Evolutionary conservation across 2,888 invertebrate genomes (phyloP).

Genomic region (Erebia palarica): DNA sequence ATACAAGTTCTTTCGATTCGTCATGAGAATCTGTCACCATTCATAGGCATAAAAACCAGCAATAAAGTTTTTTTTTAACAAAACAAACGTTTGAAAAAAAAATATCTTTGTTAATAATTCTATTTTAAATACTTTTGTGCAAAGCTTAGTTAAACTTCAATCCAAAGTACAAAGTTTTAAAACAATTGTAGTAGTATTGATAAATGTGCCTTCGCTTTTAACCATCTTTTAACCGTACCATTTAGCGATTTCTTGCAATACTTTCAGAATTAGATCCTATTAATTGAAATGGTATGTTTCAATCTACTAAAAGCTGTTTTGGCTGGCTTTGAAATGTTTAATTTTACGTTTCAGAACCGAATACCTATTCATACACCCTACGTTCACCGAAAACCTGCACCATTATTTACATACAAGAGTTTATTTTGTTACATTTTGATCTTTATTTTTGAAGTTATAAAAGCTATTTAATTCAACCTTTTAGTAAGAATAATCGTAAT

Average conservation of each 20-base stretch:
- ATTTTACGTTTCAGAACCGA: conserved; percentile 44
- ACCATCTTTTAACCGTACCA: conserved; percentile 6
- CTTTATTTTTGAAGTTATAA: background rate
- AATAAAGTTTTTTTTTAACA: too few relatives aligned
- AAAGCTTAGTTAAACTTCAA: too few relatives aligned
- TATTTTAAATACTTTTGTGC: too few relatives aligned
- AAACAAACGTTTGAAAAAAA: too few relatives aligned
- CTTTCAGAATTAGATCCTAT: conserved; percentile 35
- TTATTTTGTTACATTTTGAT: conserved; percentile 6
- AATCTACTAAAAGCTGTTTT: conserved; percentile 60
- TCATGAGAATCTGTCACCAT: too few relatives aligned
- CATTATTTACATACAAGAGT: conserved; percentile 10
- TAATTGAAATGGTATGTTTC: conserved; percentile 47
- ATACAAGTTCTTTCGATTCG: too few relatives aligned
- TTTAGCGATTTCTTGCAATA: conserved; percentile 34
- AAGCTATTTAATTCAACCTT: background rate
- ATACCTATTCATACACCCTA: conserved; percentile 28
- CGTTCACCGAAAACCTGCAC: conserved; percentile 24
- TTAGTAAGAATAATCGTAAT: background rate
- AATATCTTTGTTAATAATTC: too few relatives aligned
- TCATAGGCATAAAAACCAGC: too few relatives aligned
- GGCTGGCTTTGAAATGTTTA: conserved; percentile 49
- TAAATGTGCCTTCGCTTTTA: background rate
- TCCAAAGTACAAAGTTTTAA: too few relatives aligned
- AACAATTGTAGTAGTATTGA: background rate